Evolutionary conservation across 2,888 invertebrate species (phyloP), one percentile per base, ranked within the genome.

Genomic region (Xestoiulus laeticollis): DNA sequence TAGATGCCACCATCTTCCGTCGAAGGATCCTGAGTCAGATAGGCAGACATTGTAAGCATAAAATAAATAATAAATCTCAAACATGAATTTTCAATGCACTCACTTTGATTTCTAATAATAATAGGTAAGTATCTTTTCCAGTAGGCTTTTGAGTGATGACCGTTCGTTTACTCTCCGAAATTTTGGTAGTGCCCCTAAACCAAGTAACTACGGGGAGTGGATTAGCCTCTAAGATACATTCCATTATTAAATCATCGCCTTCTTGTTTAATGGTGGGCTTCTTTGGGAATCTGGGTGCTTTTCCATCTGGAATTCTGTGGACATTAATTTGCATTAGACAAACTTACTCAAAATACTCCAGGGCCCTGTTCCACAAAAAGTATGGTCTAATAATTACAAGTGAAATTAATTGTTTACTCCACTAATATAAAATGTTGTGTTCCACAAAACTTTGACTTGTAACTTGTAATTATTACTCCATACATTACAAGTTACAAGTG

Each of bases 1-100:
- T 99, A 99, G 93, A 97, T 97, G 91, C 99, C 99, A 91, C 99
- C 99, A 93, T 99, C 99, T 92, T 96, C 96, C 92, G 96, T 96
- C 90, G 97, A 97, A 88, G 99, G 99, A 93, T 98, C 97, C 93
- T 93, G 91, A 19, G 26, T 16, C 26, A n/a, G 33, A 43, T 22
- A 33, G 22, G n/a, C n/a, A 85, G 33, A 85, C 19, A 33, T 30
- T 32, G 16, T 30, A 43, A 19, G 19, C 38, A 33, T 32, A 12
- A 33, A 16, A 43, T 48, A 82, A 86, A 78, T 33, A 14, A 16
- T 48, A 48, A 48, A 48, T 19, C 48, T 19, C 16, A 48, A 19
- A 48, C 14, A 16, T 48, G 14, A 16, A 48, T 48, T 19, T 19
- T 48, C 14, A 48, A 85, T 83, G 30, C 68, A 88, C 90, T 88